Percentiles rank a stretch among this genome's conserved stretches.
phyloP scores from a whole-genome alignment of 1,140 invertebrate species.

The Cotesia glomerata region DNA sequence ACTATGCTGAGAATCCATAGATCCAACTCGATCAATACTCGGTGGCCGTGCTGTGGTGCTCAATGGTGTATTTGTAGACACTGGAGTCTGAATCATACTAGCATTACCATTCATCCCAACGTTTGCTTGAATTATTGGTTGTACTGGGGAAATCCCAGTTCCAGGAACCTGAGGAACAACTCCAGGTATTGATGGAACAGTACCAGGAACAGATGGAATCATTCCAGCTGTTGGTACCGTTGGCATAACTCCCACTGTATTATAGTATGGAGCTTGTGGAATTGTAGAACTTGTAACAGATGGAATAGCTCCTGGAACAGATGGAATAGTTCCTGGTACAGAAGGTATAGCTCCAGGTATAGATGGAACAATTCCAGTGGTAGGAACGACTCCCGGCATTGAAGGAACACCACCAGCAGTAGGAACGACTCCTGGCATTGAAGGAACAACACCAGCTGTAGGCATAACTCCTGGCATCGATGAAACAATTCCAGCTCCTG shows the following conservation, averaged over 20 bases:
- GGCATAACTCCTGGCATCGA: slow-evolving; percentile 26
- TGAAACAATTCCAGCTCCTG: slow-evolving; percentile 17
- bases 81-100: slow-evolving; percentile 50
- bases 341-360: slow-evolving; percentile 24
- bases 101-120: slow-evolving; percentile 47
- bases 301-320: slow-evolving; percentile 1
- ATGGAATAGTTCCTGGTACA: slow-evolving; percentile 4
- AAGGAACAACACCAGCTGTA: slow-evolving; percentile 16
- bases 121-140: slow-evolving; percentile 33
- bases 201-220: not conserved
- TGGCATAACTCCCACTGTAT: not conserved
- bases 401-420: not conserved
- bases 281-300: not conserved
- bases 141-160: not conserved
- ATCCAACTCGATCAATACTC: slow-evolving; percentile 61
- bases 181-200: slow-evolving; percentile 28
- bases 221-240: not conserved
- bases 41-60: slow-evolving; percentile 62
- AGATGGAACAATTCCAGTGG: not conserved
- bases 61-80: slow-evolving; percentile 58
- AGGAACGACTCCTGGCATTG: not conserved
- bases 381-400: not conserved
- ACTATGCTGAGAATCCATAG: slow-evolving; percentile 58
- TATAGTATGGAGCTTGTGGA: too few species aligned
- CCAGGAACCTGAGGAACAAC: not conserved